These are phyloP conservation scores for Andinoacara biseriatus DNA, from an alignment of 2,113 vertebrate genomes.

Conservation along the genomic window DNA sequence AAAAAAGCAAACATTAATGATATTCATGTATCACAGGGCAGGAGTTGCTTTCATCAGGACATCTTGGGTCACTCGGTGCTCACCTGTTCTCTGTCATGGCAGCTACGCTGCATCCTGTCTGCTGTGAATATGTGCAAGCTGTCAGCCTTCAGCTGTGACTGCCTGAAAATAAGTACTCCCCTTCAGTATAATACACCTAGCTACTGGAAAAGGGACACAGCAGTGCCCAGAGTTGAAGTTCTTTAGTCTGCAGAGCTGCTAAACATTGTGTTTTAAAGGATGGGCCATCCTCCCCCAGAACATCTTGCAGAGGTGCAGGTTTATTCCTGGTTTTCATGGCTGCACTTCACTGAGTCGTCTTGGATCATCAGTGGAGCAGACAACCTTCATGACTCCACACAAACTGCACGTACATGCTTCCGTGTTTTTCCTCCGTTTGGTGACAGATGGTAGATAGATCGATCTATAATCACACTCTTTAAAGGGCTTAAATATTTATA, in stretches of 20 bases:
- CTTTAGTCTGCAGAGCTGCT: conserved; percentile 12
- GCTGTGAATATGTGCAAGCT: conserved; percentile 41
- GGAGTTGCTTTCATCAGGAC: conserved; percentile 40
- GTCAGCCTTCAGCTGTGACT: conserved; percentile 21
- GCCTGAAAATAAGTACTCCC: conserved; percentile 23
- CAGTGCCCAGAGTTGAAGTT: neutral
- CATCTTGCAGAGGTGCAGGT: conserved; percentile 41
- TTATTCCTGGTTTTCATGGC: conserved; percentile 56
- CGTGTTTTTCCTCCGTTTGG: neutral
- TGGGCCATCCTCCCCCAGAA: neutral
- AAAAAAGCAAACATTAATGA: conserved; percentile 25
- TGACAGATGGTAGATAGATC: neutral
- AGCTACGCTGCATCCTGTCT: neutral
- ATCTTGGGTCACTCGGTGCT: conserved; percentile 31
- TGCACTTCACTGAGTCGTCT: conserved; percentile 37
- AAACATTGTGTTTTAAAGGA: conserved; percentile 41
- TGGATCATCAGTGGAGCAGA: conserved; percentile 45
- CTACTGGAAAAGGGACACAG: neutral
- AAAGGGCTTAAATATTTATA: conserved; percentile 2
- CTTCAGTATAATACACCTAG: conserved; percentile 11
- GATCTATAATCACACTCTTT: neutral
- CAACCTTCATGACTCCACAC: conserved; percentile 36
- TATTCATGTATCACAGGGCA: conserved; percentile 35
- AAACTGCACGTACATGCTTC: neutral
- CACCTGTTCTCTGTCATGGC: conserved; percentile 23